Percentiles rank a stretch among this genome's conserved stretches.
Conservation (phyloP, 2,113 vertebrate species). For the Callospermophilus lateralis region DNA sequence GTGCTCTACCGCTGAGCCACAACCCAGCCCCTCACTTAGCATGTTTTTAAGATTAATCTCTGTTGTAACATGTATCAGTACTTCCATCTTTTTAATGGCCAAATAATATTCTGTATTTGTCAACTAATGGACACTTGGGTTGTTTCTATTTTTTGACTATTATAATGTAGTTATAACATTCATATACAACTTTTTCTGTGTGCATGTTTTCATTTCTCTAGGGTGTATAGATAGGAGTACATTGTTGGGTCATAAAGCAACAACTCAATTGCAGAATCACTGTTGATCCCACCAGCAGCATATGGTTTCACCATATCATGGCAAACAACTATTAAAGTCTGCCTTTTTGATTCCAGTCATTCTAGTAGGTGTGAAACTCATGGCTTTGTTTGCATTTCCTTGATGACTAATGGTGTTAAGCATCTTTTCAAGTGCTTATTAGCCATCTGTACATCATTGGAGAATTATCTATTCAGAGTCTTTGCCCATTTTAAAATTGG, state of each 20-base stretch:
- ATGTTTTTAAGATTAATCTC: no score
- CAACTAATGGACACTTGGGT: background rate
- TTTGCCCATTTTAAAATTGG: constrained; percentile 34
- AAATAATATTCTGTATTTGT: background rate
- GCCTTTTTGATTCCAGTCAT: background rate
- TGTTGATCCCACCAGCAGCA: background rate
- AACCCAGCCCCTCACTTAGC: background rate
- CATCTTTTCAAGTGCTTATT: background rate
- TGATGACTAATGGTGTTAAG: background rate
- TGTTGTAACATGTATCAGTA: no score
- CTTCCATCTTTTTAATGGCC: background rate
- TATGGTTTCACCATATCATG: background rate
- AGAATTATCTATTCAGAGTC: background rate
- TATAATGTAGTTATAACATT: background rate
- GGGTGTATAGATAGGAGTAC: background rate
- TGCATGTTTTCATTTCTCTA: constrained; percentile 16
- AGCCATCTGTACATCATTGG: background rate
- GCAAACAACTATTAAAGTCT: background rate
- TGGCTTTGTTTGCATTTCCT: background rate
- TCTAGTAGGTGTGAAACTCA: background rate
- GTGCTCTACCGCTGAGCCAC: no score
- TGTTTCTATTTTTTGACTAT: background rate
- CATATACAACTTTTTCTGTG: background rate
- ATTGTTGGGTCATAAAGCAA: background rate
- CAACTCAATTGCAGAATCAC: background rate